Conservation (phyloP, 2,888 invertebrate genomes). For the Cyclophora albipunctata region DNA sequence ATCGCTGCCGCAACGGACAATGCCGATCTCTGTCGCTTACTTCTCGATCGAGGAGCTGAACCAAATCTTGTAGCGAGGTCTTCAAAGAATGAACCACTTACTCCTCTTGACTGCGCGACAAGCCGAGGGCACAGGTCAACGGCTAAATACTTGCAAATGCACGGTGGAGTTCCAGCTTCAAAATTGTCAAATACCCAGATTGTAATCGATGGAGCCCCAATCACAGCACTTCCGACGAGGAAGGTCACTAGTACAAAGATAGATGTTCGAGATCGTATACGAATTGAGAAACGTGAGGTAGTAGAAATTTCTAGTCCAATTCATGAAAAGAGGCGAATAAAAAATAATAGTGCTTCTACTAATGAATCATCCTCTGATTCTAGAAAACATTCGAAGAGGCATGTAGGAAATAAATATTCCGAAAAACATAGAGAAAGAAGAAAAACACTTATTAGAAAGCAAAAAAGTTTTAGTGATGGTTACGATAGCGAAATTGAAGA, state of each 20-base stretch:
- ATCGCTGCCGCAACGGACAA: constrained; percentile 96
- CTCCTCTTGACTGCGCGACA: constrained; percentile 93
- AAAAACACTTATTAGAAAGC: constrained; percentile 47
- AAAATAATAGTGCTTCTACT: constrained; percentile 49
- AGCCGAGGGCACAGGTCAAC: constrained; percentile 90
- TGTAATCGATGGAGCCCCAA: constrained; percentile 59
- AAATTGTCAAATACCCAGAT: constrained; percentile 75
- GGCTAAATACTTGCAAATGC: constrained; percentile 93
- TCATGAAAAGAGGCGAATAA: constrained; percentile 41
- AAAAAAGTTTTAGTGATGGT: constrained; percentile 71
- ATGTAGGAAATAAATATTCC: constrained; percentile 38
- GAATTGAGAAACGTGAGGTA: constrained; percentile 69
- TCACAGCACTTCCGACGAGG: constrained; percentile 59
- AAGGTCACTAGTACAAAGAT: constrained; percentile 72
- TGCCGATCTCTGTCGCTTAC: constrained; percentile 91
- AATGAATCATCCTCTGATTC: constrained; percentile 66
- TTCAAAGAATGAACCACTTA: constrained; percentile 88
- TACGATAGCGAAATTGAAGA: constrained; percentile 61
- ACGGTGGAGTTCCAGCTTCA: constrained; percentile 89
- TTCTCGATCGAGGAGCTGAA: constrained; percentile 89
- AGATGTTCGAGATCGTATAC: constrained; percentile 64
- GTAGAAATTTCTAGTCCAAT: constrained; percentile 65
- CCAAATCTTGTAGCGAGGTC: constrained; percentile 90
- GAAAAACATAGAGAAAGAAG: constrained; percentile 49
- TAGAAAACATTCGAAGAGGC: constrained; percentile 35